Percentiles rank a stretch among this genome's conserved stretches.
phyloP scores from a whole-genome alignment of 2,888 invertebrate species.

The Drosophila mercatorum region DNA sequence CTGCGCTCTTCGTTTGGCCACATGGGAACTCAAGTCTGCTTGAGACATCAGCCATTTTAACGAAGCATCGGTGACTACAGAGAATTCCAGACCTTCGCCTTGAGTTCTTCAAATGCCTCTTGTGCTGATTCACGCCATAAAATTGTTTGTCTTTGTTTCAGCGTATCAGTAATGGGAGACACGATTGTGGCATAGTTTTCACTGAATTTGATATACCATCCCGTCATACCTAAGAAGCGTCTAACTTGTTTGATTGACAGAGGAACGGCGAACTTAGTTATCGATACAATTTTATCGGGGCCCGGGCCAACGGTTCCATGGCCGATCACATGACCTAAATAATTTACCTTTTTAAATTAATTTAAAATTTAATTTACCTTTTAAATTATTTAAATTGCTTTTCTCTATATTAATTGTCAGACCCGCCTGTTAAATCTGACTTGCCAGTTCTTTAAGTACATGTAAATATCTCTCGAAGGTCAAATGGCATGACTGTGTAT shows the following conservation, averaged over 20 bases:
- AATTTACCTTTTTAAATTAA: not conserved
- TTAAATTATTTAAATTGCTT: too few relatives aligned
- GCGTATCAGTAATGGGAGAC: not conserved
- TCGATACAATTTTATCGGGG: conserved; percentile 15
- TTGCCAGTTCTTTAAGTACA: too few relatives aligned
- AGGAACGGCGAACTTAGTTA: conserved; percentile 2
- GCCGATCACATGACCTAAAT: conserved; percentile 2
- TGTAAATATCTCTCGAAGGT: too few relatives aligned
- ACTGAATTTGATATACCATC: conserved; percentile 2
- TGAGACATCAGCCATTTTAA: not conserved
- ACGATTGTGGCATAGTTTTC: not conserved
- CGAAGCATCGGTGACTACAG: not conserved
- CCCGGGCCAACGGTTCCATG: conserved; percentile 11
- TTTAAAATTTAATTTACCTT: too few relatives aligned
- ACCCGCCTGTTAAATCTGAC: too few relatives aligned
- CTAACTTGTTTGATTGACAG: not conserved
- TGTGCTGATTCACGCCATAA: conserved; percentile 7
- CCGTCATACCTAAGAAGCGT: not conserved
- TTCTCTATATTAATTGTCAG: too few relatives aligned
- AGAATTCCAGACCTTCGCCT: not conserved
- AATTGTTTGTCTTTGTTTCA: not conserved
- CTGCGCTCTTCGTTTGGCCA: not conserved
- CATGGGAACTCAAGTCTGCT: not conserved
- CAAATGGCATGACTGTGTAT: too few relatives aligned
- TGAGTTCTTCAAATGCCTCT: conserved; percentile 8